Evolutionary conservation across 2,888 invertebrate genomes (phyloP).

Genomic region (Acrocera orbiculus): DNA sequence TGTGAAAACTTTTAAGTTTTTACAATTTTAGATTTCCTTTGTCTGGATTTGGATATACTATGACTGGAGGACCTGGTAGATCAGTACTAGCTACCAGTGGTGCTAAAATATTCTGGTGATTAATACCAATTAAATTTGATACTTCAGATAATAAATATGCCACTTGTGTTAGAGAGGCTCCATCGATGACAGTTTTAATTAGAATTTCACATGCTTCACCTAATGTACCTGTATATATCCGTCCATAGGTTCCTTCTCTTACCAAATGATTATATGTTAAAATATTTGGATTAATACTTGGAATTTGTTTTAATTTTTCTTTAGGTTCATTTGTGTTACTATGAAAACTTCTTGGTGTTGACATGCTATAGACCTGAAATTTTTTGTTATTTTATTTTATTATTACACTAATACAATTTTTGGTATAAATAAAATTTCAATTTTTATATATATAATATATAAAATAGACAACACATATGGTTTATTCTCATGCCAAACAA

Average conservation of each 20-base stretch:
- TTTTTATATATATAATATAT: too few species aligned
- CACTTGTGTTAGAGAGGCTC: constrained; percentile 46
- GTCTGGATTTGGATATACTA: constrained; percentile 47
- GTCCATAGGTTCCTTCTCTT: constrained; percentile 58
- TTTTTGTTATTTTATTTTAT: background rate
- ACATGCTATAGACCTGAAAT: constrained; percentile 28
- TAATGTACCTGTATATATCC: constrained; percentile 45
- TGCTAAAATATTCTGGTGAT: constrained; percentile 48
- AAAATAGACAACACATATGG: too few species aligned
- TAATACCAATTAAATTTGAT: constrained; percentile 47
- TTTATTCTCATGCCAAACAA: too few species aligned
- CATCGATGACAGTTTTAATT: constrained; percentile 58
- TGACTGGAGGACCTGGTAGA: constrained; percentile 37
- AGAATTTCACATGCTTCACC: constrained; percentile 44
- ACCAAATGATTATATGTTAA: constrained; percentile 36
- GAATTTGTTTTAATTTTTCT: constrained; percentile 40
- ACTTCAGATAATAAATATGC: constrained; percentile 49
- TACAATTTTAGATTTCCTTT: constrained; percentile 50
- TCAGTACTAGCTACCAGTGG: constrained; percentile 43
- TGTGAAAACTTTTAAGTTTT: constrained; percentile 12
- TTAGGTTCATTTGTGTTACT: constrained; percentile 30
- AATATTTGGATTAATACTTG: constrained; percentile 36
- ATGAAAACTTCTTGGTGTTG: constrained; percentile 29
- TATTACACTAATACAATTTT: too few species aligned
- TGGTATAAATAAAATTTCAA: too few species aligned